Base-by-base conservation (phyloP, 2,888 invertebrate genomes). In the Dasysyrphus tricinctus region DNA sequence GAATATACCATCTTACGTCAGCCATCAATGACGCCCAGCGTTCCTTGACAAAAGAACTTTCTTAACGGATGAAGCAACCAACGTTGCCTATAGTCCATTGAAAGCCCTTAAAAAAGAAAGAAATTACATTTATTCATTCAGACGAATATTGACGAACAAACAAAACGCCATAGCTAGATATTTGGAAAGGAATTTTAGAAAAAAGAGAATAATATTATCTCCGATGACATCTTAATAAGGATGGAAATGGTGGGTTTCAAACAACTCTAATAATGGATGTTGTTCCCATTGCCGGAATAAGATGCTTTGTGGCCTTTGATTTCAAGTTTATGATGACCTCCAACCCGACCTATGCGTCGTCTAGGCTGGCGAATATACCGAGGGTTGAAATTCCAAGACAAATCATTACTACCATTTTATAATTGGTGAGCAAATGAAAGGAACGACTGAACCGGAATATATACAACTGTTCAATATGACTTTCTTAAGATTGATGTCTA, bases 161-260 rank as follows among this genome's bases (percentile, higher is more conserved):
- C 39, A 24, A 75, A 75, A 57, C 24, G 42, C 11, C 24, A 57
- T 32, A n/a, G n/a, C n/a, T n/a, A 39, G 34, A 65, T 74, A 69
- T 54, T 74, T 69, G 51, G 70, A 69, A 47, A 77, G 37, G 49
- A 70, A 75, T 24, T 63, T 70, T 16, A 75, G 39, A 49, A 5
- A 49, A 37, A 57, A 47, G 29, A 74, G 14, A 75, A 69, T 83
- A 75, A 75, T 70, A 83, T 75, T 63, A 67, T 79, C 74, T 83
- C 56, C 70, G 75, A 75, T 75, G 80, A 80, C 83, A 83, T 83
- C 80, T 75, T 83, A 83, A 83, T 65, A 75, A 80, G 70, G 67
- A 49, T 34, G 9, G 69, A 79, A 37, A 54, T 47, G 39, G 11
- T 9, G 44, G 29, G 67, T 32, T 44, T 42, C 42, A 16, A 29